Conservation (phyloP, 1,140 invertebrate genomes). For the Bombus fervidus region DNA sequence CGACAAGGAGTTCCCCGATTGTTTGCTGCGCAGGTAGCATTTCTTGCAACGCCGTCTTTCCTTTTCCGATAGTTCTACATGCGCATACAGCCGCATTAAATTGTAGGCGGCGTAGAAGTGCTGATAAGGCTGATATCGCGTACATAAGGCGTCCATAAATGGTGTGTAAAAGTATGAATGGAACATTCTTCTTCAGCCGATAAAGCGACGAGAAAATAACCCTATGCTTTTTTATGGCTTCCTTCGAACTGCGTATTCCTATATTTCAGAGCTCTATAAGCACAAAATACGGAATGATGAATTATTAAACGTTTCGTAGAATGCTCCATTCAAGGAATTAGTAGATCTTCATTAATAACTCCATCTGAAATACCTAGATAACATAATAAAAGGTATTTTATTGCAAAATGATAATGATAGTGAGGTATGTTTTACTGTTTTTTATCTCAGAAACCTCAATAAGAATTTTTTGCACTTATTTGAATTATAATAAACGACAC, state of each 20-base stretch:
- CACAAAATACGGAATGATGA: not conserved
- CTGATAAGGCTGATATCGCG: conserved; percentile 63
- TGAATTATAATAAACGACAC: too few relatives aligned
- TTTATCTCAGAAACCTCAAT: too few relatives aligned
- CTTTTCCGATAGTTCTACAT: conserved; percentile 52
- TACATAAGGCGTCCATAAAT: conserved; percentile 60
- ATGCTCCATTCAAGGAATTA: not conserved
- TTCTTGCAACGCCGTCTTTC: conserved; percentile 54
- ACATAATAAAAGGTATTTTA: not conserved
- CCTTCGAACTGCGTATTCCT: not conserved
- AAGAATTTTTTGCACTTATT: too few relatives aligned
- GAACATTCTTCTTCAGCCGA: conserved; percentile 64
- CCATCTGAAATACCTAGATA: not conserved
- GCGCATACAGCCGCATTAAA: conserved; percentile 56
- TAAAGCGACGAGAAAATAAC: conserved; percentile 47
- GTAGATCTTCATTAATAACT: not conserved
- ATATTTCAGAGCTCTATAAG: too few relatives aligned
- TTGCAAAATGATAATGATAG: not conserved
- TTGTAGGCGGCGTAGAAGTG: conserved; percentile 63
- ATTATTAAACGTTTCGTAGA: conserved; percentile 9
- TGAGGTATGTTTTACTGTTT: too few relatives aligned
- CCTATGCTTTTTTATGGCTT: conserved; percentile 13
- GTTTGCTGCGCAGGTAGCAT: conserved; percentile 52
- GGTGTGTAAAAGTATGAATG: conserved; percentile 67
- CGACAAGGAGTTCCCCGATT: conserved; percentile 22